phyloP scores from a whole-genome alignment of 2,797 vertebrate species.

The Anas acuta region DNA sequence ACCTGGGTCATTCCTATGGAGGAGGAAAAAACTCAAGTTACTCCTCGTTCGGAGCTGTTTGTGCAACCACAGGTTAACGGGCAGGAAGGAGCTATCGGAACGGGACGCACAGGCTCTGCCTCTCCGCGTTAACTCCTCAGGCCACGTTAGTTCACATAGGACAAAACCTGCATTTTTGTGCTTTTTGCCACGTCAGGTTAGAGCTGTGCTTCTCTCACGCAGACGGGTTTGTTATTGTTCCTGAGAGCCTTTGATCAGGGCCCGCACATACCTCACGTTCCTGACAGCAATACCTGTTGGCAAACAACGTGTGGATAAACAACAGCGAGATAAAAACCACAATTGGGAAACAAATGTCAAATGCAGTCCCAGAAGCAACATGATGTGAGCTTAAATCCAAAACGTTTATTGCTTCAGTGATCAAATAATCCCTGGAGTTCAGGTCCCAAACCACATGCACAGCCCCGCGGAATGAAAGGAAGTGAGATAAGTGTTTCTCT shows the following conservation, averaged over 20 bases:
- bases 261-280: rapidly evolving
- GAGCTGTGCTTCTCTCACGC: not conserved
- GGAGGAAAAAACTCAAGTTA: not conserved
- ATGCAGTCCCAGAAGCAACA: not conserved
- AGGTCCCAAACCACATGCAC: constrained; percentile 5
- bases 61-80: not conserved
- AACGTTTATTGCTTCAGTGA: not conserved
- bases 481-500: constrained; percentile 66
- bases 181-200: not conserved
- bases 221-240: not conserved
- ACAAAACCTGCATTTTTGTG: not conserved
- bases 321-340: not conserved
- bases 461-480: constrained; percentile 20
- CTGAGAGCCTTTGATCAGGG: not conserved
- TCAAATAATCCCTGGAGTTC: not conserved
- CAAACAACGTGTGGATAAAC: not conserved
- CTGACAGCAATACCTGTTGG: not conserved
- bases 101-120: not conserved
- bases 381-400: not conserved
- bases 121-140: not conserved
- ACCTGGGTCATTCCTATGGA: not conserved
- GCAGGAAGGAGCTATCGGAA: rapidly evolving
- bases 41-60: constrained; percentile 1
- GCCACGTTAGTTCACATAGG: not conserved
- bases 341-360: not conserved